Percentiles rank a stretch among this genome's conserved stretches.
These are phyloP conservation scores for Lepidurus couesii DNA, from an alignment of 1,140 invertebrate genomes.

Conservation along the genomic window DNA sequence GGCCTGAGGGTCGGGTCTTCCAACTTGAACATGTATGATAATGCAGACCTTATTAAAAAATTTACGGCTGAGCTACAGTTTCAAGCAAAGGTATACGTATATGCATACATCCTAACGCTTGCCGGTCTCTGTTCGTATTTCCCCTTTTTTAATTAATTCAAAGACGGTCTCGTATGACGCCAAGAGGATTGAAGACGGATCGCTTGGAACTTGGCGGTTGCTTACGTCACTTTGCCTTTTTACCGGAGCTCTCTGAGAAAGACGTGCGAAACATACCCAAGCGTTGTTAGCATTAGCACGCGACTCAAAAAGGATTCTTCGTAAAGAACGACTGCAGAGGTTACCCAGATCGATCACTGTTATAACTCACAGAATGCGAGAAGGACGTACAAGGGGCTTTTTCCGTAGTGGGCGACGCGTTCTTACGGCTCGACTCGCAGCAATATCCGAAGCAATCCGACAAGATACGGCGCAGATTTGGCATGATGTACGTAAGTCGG, in stretches of 20 bases:
- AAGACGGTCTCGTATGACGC: neutral
- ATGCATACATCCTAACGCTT: too few relatives aligned
- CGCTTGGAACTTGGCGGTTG: neutral
- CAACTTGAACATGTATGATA: too few relatives aligned
- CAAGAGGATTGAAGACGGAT: neutral
- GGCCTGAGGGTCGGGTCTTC: too few relatives aligned
- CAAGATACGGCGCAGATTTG: neutral
- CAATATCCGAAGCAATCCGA: slow-evolving; percentile 12
- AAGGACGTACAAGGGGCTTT: neutral
- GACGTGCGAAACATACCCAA: neutral
- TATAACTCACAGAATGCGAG: slow-evolving; percentile 7
- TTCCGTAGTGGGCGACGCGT: neutral
- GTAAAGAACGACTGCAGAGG: neutral
- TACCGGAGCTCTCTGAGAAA: neutral
- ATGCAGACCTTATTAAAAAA: too few relatives aligned
- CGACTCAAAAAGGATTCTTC: neutral
- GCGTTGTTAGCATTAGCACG: neutral
- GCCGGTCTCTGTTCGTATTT: too few relatives aligned
- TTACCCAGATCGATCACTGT: neutral
- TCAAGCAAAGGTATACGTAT: too few relatives aligned
- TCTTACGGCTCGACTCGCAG: neutral
- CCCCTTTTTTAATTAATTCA: neutral
- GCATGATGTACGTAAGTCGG: neutral
- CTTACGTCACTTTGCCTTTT: neutral
- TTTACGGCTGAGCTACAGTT: too few relatives aligned